These are phyloP conservation scores for Orthosia incerta DNA, from an alignment of 2,888 invertebrate species.

Conservation along the genomic window DNA sequence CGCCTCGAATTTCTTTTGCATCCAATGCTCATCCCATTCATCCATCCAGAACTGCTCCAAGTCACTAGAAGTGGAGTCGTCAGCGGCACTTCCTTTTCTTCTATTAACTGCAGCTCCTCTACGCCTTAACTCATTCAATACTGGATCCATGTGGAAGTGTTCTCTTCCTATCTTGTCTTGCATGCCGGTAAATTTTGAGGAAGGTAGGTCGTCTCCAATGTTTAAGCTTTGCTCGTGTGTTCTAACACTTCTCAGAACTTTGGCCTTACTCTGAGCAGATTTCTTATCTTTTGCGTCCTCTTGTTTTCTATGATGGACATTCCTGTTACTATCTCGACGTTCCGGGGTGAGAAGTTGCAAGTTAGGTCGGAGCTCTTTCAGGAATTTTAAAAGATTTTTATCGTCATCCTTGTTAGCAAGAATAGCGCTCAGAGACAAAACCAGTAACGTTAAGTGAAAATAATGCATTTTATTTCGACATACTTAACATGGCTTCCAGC, in stretches of 20 bases:
- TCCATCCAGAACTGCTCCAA: conserved; percentile 72
- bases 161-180: conserved; percentile 27
- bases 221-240: conserved; percentile 32
- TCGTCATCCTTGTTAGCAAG: conserved; percentile 12
- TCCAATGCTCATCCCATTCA: conserved; percentile 72
- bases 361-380: conserved; percentile 33
- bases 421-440: conserved; percentile 37
- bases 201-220: conserved; percentile 22
- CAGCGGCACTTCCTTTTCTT: neutral
- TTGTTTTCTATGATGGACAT: conserved; percentile 18
- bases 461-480: conserved; percentile 71
- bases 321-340: conserved; percentile 1
- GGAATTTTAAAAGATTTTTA: conserved; percentile 19
- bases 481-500: conserved; percentile 47
- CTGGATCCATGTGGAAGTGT: conserved; percentile 73
- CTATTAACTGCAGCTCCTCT: conserved; percentile 23
- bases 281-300: conserved; percentile 35
- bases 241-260: conserved; percentile 44
- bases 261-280: conserved; percentile 32
- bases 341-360: neutral
- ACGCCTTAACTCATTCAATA: conserved; percentile 70
- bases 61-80: neutral
- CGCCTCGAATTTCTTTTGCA: conserved; percentile 76
- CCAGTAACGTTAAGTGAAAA: conserved; percentile 45
- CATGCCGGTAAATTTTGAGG: conserved; percentile 4